Base-by-base conservation (phyloP, 2,888 invertebrate species). In the Belgica antarctica region DNA sequence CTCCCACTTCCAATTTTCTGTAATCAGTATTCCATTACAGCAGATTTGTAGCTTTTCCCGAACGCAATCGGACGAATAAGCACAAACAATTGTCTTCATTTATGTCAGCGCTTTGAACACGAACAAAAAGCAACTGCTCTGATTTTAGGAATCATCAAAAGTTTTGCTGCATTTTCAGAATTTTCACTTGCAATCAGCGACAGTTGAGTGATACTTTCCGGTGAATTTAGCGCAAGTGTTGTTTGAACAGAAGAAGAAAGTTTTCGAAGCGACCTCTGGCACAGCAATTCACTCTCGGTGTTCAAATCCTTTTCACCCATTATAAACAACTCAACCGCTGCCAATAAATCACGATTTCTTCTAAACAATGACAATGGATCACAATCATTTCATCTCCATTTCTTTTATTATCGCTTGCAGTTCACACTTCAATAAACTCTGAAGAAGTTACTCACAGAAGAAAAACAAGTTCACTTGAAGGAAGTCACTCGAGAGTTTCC, bases 1-100 rank as follows among this genome's bases (percentile, higher is more conserved):
- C 19, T 10, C 28, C 28, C 22, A 41, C n/a, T n/a, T n/a, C n/a
- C n/a, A n/a, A n/a, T 28, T 62, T 10, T 25, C 27, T 47, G 28
- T 66, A 66, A 66, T 66, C 65, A 66, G 65, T 31, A 47, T 66
- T 66, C 65, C 65, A 47, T 66, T 66, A 66, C 65, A 66, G 27
- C 65, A 66, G 47, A 28, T 66, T 66, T 31, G 25, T 17, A 27
- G 22, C 4, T 22, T 22, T 27, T 12, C 25, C 4, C 2, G 27
- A 61, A 24, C 7, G 24, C 25, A 27, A 27, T 2, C 27, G 27
- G 61, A 3, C 61, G 61, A 27, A 28, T 61, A 27, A 61, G 24
- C 61, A 61, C 5, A 27, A 61, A 61, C 27, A 61, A 61, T 22
- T 41, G 41, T 41, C 31, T 10, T 31, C 31, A 31, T 10, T 31